phyloP scores from a whole-genome alignment of 2,888 invertebrate genomes.

The Hartigia nigra region DNA sequence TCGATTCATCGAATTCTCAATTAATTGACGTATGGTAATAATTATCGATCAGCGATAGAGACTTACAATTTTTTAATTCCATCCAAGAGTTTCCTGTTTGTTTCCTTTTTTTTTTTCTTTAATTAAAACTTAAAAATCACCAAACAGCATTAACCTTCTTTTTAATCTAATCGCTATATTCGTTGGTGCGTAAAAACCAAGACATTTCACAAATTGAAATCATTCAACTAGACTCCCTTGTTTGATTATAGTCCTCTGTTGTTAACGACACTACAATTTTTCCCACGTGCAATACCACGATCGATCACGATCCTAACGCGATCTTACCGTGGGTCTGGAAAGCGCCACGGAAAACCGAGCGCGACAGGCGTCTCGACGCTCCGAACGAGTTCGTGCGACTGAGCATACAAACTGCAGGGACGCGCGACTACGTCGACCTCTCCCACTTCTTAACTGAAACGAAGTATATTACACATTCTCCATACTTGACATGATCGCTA shows the following conservation, averaged over 20 bases:
- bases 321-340: constrained; percentile 19
- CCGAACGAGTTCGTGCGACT: constrained; percentile 61
- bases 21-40: neutral
- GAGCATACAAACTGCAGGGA: constrained; percentile 54
- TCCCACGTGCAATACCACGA: constrained; percentile 4
- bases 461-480: constrained; percentile 21
- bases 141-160: neutral
- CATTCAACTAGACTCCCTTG: neutral
- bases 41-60: neutral
- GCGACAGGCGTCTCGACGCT: constrained; percentile 53
- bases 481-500: neutral
- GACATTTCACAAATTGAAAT: neutral
- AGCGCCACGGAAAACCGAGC: constrained; percentile 21
- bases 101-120: neutral
- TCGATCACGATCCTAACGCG: neutral
- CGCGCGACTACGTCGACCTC: constrained; percentile 39
- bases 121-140: neutral
- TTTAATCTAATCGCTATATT: neutral
- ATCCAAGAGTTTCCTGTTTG: neutral
- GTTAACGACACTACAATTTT: neutral
- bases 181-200: neutral
- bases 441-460: constrained; percentile 24
- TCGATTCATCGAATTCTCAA: neutral
- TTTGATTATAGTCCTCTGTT: neutral
- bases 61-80: constrained; percentile 5